These are phyloP conservation scores for Orchestia grillus DNA, from an alignment of 1,140 invertebrate genomes.

Conservation along the genomic window DNA sequence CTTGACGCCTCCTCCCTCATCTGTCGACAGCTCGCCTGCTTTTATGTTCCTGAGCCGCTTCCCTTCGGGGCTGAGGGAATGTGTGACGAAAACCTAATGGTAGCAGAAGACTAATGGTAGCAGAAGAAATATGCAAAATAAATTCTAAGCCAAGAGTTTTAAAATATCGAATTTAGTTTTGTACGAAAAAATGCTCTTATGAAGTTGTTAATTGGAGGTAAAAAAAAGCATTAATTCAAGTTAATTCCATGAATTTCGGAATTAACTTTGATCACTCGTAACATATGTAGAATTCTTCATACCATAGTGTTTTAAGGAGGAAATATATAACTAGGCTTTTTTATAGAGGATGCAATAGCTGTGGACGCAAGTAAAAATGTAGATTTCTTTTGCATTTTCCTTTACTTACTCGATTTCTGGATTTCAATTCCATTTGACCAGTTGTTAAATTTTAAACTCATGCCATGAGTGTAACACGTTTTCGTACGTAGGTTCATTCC, in stretches of 20 bases:
- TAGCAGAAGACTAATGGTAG: neutral
- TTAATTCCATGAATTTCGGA: neutral
- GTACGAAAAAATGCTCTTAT: neutral
- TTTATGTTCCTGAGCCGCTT: slow-evolving; percentile 3
- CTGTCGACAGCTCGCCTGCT: slow-evolving; percentile 36
- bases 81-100: neutral
- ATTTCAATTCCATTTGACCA: neutral
- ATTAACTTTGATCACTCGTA: neutral
- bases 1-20: neutral
- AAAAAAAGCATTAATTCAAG: neutral
- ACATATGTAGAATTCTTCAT: neutral
- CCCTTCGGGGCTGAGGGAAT: neutral
- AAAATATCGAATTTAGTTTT: neutral
- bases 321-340: neutral
- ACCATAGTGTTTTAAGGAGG: neutral
- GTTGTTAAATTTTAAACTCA: neutral
- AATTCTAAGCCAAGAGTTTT: neutral
- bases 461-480: neutral
- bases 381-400: neutral
- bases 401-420: neutral
- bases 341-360: neutral
- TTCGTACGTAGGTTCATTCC: neutral
- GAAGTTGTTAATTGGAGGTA: neutral
- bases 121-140: neutral
- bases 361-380: neutral